A percentile compares a stretch with the other conserved stretches of the same genome.
These are phyloP conservation scores for Stenolophus ochropezus DNA, from an alignment of 2,888 invertebrate genomes.

Conservation along the genomic window DNA sequence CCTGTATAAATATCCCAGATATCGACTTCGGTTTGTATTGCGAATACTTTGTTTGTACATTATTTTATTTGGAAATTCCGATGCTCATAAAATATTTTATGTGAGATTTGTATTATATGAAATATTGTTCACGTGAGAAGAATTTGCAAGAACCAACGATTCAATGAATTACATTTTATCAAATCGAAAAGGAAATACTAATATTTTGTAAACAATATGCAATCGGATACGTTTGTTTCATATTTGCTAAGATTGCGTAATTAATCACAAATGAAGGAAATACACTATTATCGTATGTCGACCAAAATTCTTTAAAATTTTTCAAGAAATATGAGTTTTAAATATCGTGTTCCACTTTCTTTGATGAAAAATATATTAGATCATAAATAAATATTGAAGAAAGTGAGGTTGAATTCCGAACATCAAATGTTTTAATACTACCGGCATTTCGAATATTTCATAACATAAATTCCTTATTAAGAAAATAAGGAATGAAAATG, in stretches of 20 bases:
- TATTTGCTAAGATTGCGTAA: neutral
- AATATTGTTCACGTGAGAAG: constrained; percentile 10
- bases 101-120: constrained; percentile 24
- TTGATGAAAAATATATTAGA: too few species aligned
- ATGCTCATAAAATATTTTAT: constrained; percentile 24
- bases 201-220: neutral
- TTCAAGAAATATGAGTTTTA: too few species aligned
- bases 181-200: neutral
- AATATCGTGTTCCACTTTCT: too few species aligned
- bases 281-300: too few species aligned
- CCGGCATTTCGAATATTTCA: too few species aligned
- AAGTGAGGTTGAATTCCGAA: too few species aligned
- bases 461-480: too few species aligned
- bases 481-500: too few species aligned
- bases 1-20: constrained; percentile 9
- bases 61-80: constrained; percentile 1
- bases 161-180: neutral
- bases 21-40: constrained; percentile 15
- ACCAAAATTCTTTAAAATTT: too few species aligned
- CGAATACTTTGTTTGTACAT: constrained; percentile 12
- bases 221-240: neutral
- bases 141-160: neutral
- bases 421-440: too few species aligned
- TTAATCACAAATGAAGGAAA: too few species aligned
- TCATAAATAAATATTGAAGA: too few species aligned